These are phyloP conservation scores for Odontamblyopus lacepedii DNA, from an alignment of 2,797 vertebrate genomes.

Conservation along the genomic window DNA sequence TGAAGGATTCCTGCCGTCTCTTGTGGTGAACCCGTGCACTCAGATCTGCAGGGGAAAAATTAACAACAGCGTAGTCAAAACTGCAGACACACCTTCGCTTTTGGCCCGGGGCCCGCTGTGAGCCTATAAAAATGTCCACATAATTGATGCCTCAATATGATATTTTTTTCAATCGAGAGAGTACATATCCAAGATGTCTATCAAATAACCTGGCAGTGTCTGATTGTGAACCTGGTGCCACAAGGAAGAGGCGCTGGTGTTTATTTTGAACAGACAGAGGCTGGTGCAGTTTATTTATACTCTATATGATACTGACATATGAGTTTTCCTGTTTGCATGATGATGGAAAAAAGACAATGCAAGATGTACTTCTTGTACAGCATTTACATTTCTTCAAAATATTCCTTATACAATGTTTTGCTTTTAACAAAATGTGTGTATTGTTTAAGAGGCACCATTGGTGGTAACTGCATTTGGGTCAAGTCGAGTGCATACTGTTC, in stretches of 20 bases:
- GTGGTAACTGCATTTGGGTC: background rate
- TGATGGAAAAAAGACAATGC: constrained; percentile 30
- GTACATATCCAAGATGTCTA: constrained; percentile 68
- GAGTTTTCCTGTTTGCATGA: constrained; percentile 50
- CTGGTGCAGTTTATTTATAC: constrained; percentile 64
- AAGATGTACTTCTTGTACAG: background rate
- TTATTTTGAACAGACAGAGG: constrained; percentile 65
- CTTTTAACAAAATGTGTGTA: background rate
- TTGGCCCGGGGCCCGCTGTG: constrained; percentile 63
- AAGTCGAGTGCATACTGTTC: background rate
- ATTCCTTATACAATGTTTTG: background rate
- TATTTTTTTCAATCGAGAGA: constrained; percentile 57
- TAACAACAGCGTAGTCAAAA: constrained; percentile 63
- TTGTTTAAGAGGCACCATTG: background rate
- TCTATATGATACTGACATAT: constrained; percentile 40
- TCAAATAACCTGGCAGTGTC: constrained; percentile 61
- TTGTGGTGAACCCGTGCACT: constrained; percentile 60
- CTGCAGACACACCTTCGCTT: constrained; percentile 73
- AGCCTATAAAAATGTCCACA: constrained; percentile 72
- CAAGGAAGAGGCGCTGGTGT: constrained; percentile 55
- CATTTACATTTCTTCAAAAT: background rate
- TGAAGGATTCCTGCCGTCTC: constrained; percentile 59
- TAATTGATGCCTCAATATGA: constrained; percentile 76
- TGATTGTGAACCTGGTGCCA: constrained; percentile 41
- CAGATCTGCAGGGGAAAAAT: constrained; percentile 64